A percentile compares a stretch with the other conserved stretches of the same genome.
phyloP scores from a whole-genome alignment of 2,797 vertebrate genomes.

The Lagocephalus sceleratus region DNA sequence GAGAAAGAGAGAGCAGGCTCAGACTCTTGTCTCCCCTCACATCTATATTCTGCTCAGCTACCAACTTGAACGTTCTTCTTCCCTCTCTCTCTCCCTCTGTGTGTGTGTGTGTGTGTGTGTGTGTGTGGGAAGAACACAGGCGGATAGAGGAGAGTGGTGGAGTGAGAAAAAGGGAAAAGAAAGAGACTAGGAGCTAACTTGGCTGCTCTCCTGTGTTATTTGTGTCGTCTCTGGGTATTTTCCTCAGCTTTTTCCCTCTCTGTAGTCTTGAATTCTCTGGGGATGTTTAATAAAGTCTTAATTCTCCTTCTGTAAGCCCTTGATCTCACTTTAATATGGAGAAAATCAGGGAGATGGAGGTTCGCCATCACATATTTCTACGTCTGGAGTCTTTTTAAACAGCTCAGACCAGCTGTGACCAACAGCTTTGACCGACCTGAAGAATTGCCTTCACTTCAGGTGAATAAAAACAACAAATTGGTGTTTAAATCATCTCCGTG shows the following conservation, averaged over 20 bases:
- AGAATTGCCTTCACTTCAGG: slow-evolving; percentile 1
- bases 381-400: slow-evolving; percentile 9
- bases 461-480: neutral
- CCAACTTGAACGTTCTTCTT: slow-evolving; percentile 78
- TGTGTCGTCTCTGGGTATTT: slow-evolving; percentile 42
- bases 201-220: slow-evolving; percentile 42
- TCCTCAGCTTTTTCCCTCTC: slow-evolving; percentile 16
- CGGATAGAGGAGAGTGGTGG: neutral
- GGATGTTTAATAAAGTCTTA: slow-evolving; percentile 51
- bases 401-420: neutral
- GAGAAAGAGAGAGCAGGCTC: slow-evolving; percentile 51
- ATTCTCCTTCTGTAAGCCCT: slow-evolving; percentile 41
- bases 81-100: too few species aligned
- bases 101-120: slow-evolving; percentile 30
- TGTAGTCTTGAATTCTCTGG: slow-evolving; percentile 33
- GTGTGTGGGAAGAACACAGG: slow-evolving; percentile 27
- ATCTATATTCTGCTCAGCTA: slow-evolving; percentile 83
- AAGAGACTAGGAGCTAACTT: slow-evolving; percentile 34
- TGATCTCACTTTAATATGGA: slow-evolving; percentile 49
- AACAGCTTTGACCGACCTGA: neutral
- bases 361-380: slow-evolving; percentile 31
- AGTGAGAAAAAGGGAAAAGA: slow-evolving; percentile 14
- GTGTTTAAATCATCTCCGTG: neutral
- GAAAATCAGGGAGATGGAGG: slow-evolving; percentile 2
- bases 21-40: slow-evolving; percentile 64